Percentiles rank a stretch among this genome's conserved stretches.
phyloP scores from a whole-genome alignment of 2,888 invertebrate genomes.

The Isoperla grammatica region DNA sequence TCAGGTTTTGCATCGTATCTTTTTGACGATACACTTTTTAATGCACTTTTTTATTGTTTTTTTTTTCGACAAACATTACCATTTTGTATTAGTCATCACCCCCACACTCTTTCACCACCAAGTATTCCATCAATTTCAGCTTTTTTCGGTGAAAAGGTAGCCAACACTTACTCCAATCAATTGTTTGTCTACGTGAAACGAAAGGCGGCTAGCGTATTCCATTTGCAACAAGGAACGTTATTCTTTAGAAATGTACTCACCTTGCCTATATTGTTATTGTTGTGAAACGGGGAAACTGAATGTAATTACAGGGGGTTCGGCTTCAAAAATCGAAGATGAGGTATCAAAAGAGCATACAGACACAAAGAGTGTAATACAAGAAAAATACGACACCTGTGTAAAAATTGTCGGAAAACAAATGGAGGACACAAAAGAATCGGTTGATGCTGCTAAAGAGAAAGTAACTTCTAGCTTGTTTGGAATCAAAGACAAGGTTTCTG shows the following conservation, averaged over 20 bases:
- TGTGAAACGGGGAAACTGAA: conserved; percentile 8
- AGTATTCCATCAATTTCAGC: too few relatives aligned
- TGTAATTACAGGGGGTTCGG: conserved; percentile 7
- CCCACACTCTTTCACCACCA: too few relatives aligned
- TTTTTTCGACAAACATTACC: too few relatives aligned
- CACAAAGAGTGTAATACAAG: not conserved
- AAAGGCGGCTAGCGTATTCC: too few relatives aligned
- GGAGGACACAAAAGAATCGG: not conserved
- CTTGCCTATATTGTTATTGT: not conserved
- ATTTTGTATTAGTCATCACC: too few relatives aligned
- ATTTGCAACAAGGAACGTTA: conserved; percentile 11
- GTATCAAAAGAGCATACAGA: not conserved
- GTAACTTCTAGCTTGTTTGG: not conserved
- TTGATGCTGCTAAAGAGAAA: conserved; percentile 8
- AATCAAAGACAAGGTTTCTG: conserved; percentile 1
- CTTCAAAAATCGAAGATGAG: conserved; percentile 3
- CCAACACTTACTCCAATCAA: too few relatives aligned
- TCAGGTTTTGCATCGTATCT: too few relatives aligned
- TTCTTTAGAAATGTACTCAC: not conserved
- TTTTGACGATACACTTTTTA: too few relatives aligned
- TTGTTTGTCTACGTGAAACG: too few relatives aligned
- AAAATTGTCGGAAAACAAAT: not conserved
- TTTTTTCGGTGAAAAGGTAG: too few relatives aligned
- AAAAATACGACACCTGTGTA: too few relatives aligned
- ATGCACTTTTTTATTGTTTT: too few relatives aligned